Evolutionary conservation across 2,797 vertebrate species (phyloP).

Genomic region (Hypotaenidia okinawae): DNA sequence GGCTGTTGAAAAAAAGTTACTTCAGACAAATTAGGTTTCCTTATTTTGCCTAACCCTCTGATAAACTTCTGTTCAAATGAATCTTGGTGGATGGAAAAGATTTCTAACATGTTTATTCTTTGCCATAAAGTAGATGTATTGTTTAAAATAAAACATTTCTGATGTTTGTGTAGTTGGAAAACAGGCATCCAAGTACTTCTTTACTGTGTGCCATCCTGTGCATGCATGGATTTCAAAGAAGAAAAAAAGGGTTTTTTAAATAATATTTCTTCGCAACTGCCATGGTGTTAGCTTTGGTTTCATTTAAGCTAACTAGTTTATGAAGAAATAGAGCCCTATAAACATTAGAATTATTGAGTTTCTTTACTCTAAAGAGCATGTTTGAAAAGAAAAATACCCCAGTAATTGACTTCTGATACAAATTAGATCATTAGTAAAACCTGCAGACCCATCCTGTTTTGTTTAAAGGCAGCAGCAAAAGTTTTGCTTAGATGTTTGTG

Average conservation of each 20-base stretch:
- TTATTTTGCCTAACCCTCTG: not conserved
- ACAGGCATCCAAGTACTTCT: not conserved
- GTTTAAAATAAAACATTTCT: not conserved
- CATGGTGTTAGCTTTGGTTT: not conserved
- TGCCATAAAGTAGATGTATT: not conserved
- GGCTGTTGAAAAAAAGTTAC: not conserved
- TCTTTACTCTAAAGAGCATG: not conserved
- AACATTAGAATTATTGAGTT: not conserved
- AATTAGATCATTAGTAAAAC: not conserved
- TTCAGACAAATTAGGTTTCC: not conserved
- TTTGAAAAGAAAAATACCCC: not conserved
- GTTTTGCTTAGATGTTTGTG: not conserved
- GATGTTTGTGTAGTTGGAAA: not conserved
- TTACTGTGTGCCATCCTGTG: not conserved
- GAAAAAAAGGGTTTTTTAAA: not conserved
- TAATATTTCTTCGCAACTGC: not conserved
- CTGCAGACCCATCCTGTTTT: not conserved
- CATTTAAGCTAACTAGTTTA: not conserved
- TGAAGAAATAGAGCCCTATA: not conserved
- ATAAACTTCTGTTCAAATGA: not conserved
- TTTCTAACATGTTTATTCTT: not conserved
- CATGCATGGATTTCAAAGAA: not conserved
- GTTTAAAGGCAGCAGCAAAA: not conserved
- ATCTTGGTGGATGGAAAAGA: not conserved
- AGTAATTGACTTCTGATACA: not conserved